Percentiles rank a stretch among this genome's conserved stretches.
These are phyloP conservation scores for Equus przewalskii DNA, from an alignment of 2,113 vertebrate genomes.

Conservation along the genomic window DNA sequence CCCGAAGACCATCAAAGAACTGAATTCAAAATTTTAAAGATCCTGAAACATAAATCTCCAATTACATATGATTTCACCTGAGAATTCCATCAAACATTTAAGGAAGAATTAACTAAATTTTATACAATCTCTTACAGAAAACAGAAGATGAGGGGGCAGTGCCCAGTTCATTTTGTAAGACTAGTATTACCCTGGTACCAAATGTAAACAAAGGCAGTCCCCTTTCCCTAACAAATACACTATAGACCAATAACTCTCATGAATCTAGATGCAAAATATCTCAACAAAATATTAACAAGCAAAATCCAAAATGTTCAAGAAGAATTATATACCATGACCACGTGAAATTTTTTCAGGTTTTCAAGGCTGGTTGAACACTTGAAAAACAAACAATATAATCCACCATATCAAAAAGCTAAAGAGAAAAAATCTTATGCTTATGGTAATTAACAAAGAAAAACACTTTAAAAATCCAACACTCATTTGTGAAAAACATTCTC, in stretches of 20 bases:
- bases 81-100: neutral
- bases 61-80: neutral
- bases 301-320: neutral
- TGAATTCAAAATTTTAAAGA: neutral
- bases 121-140: neutral
- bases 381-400: neutral
- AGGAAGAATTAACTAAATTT: neutral
- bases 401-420: neutral
- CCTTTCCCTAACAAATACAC: neutral
- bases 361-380: neutral
- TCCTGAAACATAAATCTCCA: neutral
- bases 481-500: neutral
- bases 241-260: neutral
- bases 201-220: neutral
- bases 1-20: neutral
- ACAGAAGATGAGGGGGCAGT: neutral
- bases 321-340: neutral
- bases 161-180: neutral
- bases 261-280: neutral
- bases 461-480: neutral
- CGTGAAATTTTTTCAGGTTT: neutral
- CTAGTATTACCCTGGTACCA: neutral
- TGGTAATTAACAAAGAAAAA: neutral
- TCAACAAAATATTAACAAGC: neutral
- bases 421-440: neutral